A percentile compares a stretch with the other conserved stretches of the same genome.
Conservation (phyloP, 1,140 invertebrate genomes). For the Drosophila parabipectinata region DNA sequence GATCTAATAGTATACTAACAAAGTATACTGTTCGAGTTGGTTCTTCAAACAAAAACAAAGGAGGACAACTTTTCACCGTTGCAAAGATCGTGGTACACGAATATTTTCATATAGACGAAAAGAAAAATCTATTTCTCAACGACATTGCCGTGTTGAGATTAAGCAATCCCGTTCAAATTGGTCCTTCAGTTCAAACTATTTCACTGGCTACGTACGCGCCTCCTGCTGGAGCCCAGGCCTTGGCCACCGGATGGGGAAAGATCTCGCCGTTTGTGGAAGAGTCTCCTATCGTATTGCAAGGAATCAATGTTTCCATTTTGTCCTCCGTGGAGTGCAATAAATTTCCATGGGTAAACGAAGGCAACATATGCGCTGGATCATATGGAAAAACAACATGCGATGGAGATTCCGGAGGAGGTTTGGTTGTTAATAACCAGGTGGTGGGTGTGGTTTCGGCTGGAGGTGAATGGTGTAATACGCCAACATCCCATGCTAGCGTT, state of each 20-base stretch:
- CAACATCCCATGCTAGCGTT: neutral
- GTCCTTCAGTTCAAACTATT: neutral
- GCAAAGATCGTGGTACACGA: neutral
- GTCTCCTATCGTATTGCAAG: too few relatives aligned
- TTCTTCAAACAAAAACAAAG: neutral
- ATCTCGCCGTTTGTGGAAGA: too few relatives aligned
- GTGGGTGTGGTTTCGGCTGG: neutral
- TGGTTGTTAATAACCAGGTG: neutral
- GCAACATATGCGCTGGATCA: neutral
- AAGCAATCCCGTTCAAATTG: neutral
- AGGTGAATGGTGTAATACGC: too few relatives aligned
- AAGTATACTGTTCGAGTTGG: too few relatives aligned
- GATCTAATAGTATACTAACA: too few relatives aligned
- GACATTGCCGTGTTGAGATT: neutral
- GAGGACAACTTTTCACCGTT: constrained; percentile 2
- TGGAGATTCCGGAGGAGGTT: neutral
- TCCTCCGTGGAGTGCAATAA: too few relatives aligned
- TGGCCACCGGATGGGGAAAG: neutral
- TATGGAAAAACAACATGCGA: neutral
- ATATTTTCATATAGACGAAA: too few relatives aligned
- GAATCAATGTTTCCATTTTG: too few relatives aligned
- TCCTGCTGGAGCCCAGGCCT: neutral
- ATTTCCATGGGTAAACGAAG: neutral
- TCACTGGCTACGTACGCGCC: neutral
- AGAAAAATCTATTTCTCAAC: neutral